Base-by-base conservation (phyloP, 2,888 invertebrate species). In the Heliothis peltigera region DNA sequence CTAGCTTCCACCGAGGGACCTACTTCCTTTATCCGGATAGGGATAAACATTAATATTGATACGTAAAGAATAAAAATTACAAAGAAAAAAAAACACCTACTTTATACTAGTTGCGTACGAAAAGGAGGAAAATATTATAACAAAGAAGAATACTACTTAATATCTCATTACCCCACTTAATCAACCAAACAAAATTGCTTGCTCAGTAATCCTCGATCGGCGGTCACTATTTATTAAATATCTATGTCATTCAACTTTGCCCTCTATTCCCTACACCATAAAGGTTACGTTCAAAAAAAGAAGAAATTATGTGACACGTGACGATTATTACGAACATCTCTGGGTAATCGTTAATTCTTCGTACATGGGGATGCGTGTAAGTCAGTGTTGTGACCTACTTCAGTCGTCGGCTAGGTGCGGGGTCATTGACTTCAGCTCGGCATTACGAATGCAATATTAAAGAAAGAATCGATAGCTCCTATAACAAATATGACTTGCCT, bases 301-400 rank as follows among this genome's bases (percentile, higher is more conserved):
- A 49, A 55, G 46, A 72, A 67, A 72, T 70, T 56, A 42, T 22
- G 51, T 21, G 73, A 22, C 74, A 71, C 70, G 70, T 73, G 81
- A 35, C 63, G 39, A 44, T 63, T 46, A 63, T 57, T 61, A 58
- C 17, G 39, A 25, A 46, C 52, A 62, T 52, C 19, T 47, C 42
- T 59, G 47, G n/a, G 48, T 44, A 46, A 68, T 52, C 53, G 28
- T 54, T 35, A 17, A 53, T 55, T 56, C 46, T 28, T 19, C 39
- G 56, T 32, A 44, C 44, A 64, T 46, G 53, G 64, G 71, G 62
- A 77, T 77, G 74, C 53, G 62, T 58, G 25, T 77, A 65, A 82
- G 73, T 67, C 64, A 58, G 22, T 61, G 63, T 64, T 63, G 47
- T 82, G 82, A 82, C 83, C 82, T 68, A 82, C 61, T 83, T 83